These are phyloP conservation scores for Salmo trutta DNA, from an alignment of 2,797 vertebrate species.

Conservation along the genomic window DNA sequence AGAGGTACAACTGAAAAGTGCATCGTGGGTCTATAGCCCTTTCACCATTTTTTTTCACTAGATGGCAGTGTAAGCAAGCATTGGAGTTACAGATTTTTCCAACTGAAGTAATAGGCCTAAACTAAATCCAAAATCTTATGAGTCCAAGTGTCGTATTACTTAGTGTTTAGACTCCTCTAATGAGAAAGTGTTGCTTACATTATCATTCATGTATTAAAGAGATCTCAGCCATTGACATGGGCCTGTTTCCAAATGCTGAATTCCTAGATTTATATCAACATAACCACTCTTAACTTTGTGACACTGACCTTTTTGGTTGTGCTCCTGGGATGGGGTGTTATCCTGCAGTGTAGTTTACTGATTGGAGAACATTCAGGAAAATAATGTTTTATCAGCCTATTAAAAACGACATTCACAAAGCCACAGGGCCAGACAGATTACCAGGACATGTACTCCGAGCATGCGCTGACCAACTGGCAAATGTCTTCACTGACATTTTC, in stretches of 20 bases:
- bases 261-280: constrained; percentile 20
- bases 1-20: background rate
- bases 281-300: constrained; percentile 26
- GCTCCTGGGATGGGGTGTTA: constrained; percentile 33
- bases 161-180: no score
- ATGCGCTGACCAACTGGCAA: no score
- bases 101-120: no score
- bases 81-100: background rate
- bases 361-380: constrained; percentile 68
- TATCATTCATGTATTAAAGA: background rate
- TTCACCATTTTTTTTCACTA: constrained; percentile 62
- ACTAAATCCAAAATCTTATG: no score
- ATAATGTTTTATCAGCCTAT: constrained; percentile 72
- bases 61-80: constrained; percentile 69
- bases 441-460: no score
- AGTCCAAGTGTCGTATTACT: no score
- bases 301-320: constrained; percentile 53
- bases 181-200: no score
- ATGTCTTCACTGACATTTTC: no score
- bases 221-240: background rate
- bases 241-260: background rate
- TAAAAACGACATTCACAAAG: constrained; percentile 29
- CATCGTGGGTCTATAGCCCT: background rate
- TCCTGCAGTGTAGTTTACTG: constrained; percentile 59
- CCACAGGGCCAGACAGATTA: no score